Conservation (phyloP, 2,888 invertebrate genomes). For the Drosophila longiperda region DNA sequence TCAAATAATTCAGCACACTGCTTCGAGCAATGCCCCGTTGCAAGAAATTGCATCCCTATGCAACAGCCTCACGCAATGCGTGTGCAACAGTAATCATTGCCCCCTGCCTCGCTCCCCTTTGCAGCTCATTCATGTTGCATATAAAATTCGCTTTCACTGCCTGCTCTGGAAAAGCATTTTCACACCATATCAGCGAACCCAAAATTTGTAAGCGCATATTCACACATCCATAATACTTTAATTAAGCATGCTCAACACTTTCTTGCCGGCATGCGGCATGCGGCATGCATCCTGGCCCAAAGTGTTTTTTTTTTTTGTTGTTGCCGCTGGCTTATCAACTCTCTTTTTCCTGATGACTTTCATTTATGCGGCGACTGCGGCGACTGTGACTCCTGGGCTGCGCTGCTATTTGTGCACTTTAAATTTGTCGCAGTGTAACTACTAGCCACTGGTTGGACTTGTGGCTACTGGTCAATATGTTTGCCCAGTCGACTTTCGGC, state of each 20-base stretch:
- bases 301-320: conserved; percentile 31
- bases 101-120: background rate
- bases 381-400: conserved; percentile 21
- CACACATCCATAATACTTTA: conserved; percentile 75
- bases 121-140: conserved; percentile 32
- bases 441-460: conserved; percentile 19
- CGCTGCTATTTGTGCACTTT: conserved; percentile 72
- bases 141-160: conserved; percentile 76
- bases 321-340: conserved; percentile 44
- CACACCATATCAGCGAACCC: conserved; percentile 53
- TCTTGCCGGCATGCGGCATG: conserved; percentile 34
- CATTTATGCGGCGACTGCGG: conserved; percentile 51
- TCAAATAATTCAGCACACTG: conserved; percentile 73
- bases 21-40: conserved; percentile 29
- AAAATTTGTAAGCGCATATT: conserved; percentile 52
- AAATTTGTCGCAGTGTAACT: conserved; percentile 59
- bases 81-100: conserved; percentile 20
- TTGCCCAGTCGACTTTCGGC: conserved; percentile 61
- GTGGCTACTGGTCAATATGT: conserved; percentile 69
- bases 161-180: conserved; percentile 75
- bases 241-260: conserved; percentile 71
- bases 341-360: conserved; percentile 69
- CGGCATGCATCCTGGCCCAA: conserved; percentile 52
- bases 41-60: conserved; percentile 63
- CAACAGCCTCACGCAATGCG: conserved; percentile 62